Base-by-base conservation (phyloP, 2,888 invertebrate species). In the Melanophora roralis region DNA sequence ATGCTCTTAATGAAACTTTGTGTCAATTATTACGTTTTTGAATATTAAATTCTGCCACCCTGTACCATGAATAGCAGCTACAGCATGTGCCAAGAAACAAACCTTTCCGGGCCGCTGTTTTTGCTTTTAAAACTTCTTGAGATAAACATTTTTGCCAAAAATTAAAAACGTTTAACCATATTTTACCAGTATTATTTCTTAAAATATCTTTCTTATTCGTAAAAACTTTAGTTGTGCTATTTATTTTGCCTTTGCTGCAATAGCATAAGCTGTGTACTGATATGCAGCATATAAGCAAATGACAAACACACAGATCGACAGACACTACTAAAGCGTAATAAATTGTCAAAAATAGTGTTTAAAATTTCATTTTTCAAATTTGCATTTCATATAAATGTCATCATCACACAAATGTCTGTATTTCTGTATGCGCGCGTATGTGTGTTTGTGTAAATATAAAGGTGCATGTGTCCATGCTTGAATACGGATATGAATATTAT, bases 341-440 rank as follows among this genome's bases (percentile, higher is more conserved):
- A 81, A 78, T 80, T 80, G 76, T 77, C 72, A 80, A 64, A 68
- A 64, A 73, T 77, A 36, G 68, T 68, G 80, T 80, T 80, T 77
- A 80, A 80, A 80, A 80, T 73, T 80, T 80, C 72, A 80, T 80
- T 77, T 77, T 73, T 77, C 77, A 80, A 77, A 80, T 80, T 77
- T 80, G 77, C 80, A 77, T 80, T 80, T 73, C 80, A 80, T 64
- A 80, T 80, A 80, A 80, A 80, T 80, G 80, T 80, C 80, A 80
- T 80, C 72, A 73, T 72, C 72, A 68, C 40, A 73, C 67, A 77
- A 75, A 43, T 75, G 45, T 53, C 67, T 49, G 38, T 14, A 53
- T 45, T 36, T 72, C 1, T 45, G 23, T 57, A n/a, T 11, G 19
- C 6, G 6, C n/a, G 16, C 1, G 11, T 68, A 11, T 21, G 57